These are phyloP conservation scores for Epizoanthus rinbou DNA, from an alignment of 92 coral and sea anemone species.

Conservation along the genomic window DNA sequence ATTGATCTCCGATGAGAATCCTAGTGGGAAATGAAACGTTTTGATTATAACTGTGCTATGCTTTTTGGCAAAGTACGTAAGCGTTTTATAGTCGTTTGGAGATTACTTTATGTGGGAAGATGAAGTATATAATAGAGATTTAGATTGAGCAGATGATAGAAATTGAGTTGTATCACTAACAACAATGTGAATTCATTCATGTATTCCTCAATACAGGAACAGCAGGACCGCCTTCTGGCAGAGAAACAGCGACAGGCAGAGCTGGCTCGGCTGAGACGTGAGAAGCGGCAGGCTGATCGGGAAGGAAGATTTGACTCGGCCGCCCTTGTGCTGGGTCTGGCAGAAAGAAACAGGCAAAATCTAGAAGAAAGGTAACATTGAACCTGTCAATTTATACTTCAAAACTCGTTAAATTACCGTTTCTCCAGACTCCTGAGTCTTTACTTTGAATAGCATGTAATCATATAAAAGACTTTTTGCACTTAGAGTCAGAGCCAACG, in stretches of 20 bases:
- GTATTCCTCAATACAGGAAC: constrained; percentile 60
- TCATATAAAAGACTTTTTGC: background rate
- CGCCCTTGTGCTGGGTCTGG: constrained; percentile 88
- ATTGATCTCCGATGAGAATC: no score
- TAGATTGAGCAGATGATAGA: background rate
- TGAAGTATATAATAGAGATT: no score
- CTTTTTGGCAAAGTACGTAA: no score
- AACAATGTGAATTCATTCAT: background rate
- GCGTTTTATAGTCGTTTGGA: no score
- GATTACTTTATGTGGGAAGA: no score
- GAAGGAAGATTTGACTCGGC: constrained; percentile 90
- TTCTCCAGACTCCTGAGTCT: background rate
- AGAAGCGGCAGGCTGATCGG: constrained; percentile 85
- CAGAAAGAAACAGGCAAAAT: constrained; percentile 85
- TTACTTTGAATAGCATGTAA: background rate
- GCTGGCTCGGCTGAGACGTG: constrained; percentile 80
- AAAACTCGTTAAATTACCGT: background rate
- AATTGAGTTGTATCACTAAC: background rate
- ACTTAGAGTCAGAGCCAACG: no score
- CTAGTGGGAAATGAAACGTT: no score
- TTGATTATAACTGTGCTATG: no score
- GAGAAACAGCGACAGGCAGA: constrained; percentile 84
- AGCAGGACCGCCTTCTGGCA: constrained; percentile 74
- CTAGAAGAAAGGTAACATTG: constrained; percentile 75
- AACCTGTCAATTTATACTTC: no score